Evolutionary conservation across 2,888 invertebrate species (phyloP), one percentile per base, ranked within the genome.

Genomic region (Acronicta leporina): DNA sequence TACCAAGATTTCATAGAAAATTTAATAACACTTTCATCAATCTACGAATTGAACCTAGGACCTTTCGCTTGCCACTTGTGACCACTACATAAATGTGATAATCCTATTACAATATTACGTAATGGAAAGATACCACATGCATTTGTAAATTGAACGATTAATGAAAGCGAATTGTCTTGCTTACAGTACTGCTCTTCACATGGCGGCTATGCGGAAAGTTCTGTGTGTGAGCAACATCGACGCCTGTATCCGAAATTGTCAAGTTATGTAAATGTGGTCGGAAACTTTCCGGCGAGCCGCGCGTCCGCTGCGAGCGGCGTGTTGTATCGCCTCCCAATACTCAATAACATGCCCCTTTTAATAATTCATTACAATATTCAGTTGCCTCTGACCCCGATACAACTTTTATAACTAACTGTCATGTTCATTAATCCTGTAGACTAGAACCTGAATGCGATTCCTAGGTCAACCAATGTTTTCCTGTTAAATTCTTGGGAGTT

Each of bases 241-340:
- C 42, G 52, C 48, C 67, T 58, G 67, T 65, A 69, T 64, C 69
- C 73, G 33, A 75, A 79, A 79, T 77, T 76, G 73, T 75, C 69
- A 78, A 81, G 76, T 81, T 76, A 75, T 79, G 80, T 75, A 74
- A 82, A 83, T 77, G 67, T 58, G 55, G 70, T 66, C 62, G 71
- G 61, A 61, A 79, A 74, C 64, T 79, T 73, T 73, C 73, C 68
- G 54, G 54, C 44, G 54, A 63, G 49, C 14, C 49, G 35, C 56
- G 58, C 62, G 61, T 51, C 63, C 61, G 47, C 33, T 46, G 41
- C 51, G 42, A 44, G 53, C 50, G 45, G 25, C 50, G 41, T 60
- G 58, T 64, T 46, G 65, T 54, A 51, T 56, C 53, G 49, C 61
- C 58, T 49, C 46, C 14, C 63, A 43, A 63, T 66, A 72, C 64